phyloP scores from a whole-genome alignment of 2,888 invertebrate species.

The Caenorhabditis sp. region DNA sequence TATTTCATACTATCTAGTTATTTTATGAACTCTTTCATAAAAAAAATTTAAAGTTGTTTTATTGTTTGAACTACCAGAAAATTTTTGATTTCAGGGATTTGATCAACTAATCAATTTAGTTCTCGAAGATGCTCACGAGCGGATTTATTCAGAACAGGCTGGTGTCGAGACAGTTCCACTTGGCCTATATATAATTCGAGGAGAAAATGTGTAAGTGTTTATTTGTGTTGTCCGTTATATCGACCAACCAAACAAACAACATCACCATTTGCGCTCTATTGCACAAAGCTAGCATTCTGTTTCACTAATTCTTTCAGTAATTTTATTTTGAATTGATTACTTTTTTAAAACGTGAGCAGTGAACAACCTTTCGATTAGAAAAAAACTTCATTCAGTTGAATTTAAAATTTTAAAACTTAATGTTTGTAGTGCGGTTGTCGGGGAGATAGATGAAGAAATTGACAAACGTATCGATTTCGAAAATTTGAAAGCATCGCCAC shows the following conservation, averaged over 20 bases:
- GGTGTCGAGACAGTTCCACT: constrained; percentile 94
- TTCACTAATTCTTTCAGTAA: too few species aligned
- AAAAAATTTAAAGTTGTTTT: too few species aligned
- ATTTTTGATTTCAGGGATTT: constrained; percentile 77
- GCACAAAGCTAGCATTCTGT: background rate
- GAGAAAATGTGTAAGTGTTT: constrained; percentile 88
- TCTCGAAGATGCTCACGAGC: constrained; percentile 94
- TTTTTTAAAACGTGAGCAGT: too few species aligned
- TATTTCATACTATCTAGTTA: too few species aligned
- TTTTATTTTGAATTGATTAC: too few species aligned
- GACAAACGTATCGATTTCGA: constrained; percentile 75
- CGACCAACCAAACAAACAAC: background rate
- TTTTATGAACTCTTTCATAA: too few species aligned
- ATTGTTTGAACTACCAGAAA: background rate
- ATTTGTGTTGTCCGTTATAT: background rate
- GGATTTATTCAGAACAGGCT: constrained; percentile 85
- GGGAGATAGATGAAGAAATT: constrained; percentile 76
- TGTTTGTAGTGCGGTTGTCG: constrained; percentile 77
- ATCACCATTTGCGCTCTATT: constrained; percentile 3
- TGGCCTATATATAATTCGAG: constrained; percentile 94
- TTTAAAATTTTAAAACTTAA: too few species aligned
- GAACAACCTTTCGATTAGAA: too few species aligned
- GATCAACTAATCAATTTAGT: constrained; percentile 99
- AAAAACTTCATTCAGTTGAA: too few species aligned
- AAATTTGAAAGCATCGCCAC: constrained; percentile 75